phyloP scores from a whole-genome alignment of 2,888 invertebrate species.

The Sialis fuliginosa region DNA sequence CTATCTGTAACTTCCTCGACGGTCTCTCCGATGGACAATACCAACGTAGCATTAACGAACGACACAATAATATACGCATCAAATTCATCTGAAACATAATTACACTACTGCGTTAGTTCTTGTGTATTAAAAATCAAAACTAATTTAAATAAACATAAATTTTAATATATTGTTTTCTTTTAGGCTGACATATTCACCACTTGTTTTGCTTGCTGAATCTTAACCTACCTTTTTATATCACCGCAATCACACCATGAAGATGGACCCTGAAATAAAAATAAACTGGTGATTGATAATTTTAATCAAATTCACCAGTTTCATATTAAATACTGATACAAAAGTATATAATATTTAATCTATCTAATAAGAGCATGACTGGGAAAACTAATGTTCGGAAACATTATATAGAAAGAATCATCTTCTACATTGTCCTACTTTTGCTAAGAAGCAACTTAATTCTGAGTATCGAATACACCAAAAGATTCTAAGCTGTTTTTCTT shows the following conservation, averaged over 20 bases:
- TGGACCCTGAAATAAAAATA: conserved; percentile 58
- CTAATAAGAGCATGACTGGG: no score
- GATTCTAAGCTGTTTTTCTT: no score
- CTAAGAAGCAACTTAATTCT: no score
- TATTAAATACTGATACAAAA: conserved; percentile 15
- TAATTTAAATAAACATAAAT: no score
- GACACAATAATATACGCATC: conserved; percentile 99
- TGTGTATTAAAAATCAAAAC: no score
- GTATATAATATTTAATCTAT: not conserved
- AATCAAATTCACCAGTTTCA: conserved; percentile 40
- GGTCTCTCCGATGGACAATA: conserved; percentile 97
- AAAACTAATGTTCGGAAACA: no score
- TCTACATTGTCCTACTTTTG: no score
- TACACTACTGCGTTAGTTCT: not conserved
- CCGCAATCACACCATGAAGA: not conserved
- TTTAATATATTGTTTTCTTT: no score
- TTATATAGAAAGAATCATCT: no score
- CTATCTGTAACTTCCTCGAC: conserved; percentile 99
- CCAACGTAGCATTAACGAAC: conserved; percentile 95
- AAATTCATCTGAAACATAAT: conserved; percentile 79
- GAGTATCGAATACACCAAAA: no score
- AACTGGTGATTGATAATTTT: conserved; percentile 73
- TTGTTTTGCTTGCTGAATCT: not conserved
- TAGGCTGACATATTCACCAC: not conserved
- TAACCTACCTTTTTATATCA: not conserved